Evolutionary conservation across 2,797 vertebrate species (phyloP).

Genomic region (Neosilurus mollespiculum): DNA sequence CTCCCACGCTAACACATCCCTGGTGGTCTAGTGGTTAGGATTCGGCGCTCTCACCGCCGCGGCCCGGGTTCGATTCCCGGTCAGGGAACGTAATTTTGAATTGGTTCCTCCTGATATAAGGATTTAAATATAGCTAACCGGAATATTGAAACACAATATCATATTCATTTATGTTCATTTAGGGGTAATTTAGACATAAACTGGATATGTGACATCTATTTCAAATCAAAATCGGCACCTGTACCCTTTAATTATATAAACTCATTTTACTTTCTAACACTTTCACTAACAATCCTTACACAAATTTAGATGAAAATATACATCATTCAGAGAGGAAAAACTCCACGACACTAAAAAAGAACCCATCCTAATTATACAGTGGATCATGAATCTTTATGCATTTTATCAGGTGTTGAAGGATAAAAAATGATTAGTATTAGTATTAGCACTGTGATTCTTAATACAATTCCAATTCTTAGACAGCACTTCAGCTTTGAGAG

Average conservation of each 20-base stretch:
- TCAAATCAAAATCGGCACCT: no score
- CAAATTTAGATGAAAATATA: background rate
- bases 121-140: background rate
- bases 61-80: constrained; percentile 75
- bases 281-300: background rate
- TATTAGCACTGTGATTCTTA: no score
- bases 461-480: no score
- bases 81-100: constrained; percentile 64
- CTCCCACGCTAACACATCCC: no score
- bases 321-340: background rate
- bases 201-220: no score
- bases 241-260: background rate
- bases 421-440: no score
- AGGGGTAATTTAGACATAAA: background rate
- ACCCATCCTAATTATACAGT: no score
- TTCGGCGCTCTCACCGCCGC: constrained; percentile 74
- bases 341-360: background rate
- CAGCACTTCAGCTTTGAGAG: no score
- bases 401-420: no score
- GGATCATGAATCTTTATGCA: no score
- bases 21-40: constrained; percentile 80
- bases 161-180: no score
- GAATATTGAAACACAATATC: background rate
- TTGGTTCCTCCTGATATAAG: no score
- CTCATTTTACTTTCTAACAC: background rate